A percentile compares a stretch with the other conserved stretches of the same genome.
Evolutionary conservation across 1,140 invertebrate species (phyloP).

Genomic region (Pogonus chalceus): DNA sequence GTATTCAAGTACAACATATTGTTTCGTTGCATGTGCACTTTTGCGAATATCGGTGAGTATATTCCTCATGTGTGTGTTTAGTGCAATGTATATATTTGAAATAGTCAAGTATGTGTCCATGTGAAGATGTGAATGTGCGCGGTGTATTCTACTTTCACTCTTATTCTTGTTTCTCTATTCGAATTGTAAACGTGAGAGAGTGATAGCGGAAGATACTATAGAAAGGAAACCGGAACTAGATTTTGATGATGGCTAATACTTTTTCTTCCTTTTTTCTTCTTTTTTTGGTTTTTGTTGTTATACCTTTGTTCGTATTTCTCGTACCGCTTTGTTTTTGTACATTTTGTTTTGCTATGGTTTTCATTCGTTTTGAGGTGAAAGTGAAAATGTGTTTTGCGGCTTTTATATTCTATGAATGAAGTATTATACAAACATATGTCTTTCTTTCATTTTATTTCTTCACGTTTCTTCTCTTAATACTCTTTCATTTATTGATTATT

Average conservation of each 20-base stretch:
- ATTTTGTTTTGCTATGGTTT: not conserved
- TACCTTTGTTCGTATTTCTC: not conserved
- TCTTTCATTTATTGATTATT: too few species aligned
- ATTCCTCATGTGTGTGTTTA: constrained; percentile 2
- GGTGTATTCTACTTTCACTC: constrained; percentile 1
- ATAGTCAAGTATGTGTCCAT: not conserved
- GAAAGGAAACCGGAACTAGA: constrained; percentile 4
- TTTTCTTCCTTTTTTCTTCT: not conserved
- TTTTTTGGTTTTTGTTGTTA: not conserved
- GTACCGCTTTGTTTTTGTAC: too few species aligned
- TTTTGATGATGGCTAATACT: not conserved
- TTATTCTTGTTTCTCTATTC: not conserved
- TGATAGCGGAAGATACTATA: not conserved
- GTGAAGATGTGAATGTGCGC: not conserved
- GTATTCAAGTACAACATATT: too few species aligned
- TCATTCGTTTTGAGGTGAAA: constrained; percentile 1
- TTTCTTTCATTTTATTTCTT: too few species aligned
- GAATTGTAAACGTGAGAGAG: not conserved
- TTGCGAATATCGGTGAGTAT: not conserved
- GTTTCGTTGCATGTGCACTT: not conserved
- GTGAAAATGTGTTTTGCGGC: not conserved
- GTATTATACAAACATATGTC: too few species aligned
- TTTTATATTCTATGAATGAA: too few species aligned
- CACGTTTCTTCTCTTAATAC: too few species aligned
- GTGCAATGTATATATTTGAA: not conserved